Conservation (phyloP, 1,140 invertebrate species). For the Hestina assimilis region DNA sequence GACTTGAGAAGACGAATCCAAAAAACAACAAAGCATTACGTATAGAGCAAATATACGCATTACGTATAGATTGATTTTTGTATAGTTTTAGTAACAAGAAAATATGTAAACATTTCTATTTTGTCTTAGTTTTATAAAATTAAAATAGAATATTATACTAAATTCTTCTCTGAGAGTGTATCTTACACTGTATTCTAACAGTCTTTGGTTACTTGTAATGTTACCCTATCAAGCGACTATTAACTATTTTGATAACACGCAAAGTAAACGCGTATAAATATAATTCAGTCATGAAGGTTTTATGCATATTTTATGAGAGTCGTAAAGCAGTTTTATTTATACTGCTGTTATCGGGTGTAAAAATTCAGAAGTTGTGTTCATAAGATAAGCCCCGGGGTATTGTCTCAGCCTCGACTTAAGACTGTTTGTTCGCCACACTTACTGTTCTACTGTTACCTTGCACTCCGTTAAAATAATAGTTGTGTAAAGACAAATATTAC, state of each 20-base stretch:
- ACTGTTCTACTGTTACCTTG: not conserved
- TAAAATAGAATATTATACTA: not conserved
- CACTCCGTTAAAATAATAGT: not conserved
- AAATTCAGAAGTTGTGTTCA: conserved; percentile 24
- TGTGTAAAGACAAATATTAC: not conserved
- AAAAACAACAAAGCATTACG: no score
- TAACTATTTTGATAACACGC: conserved; percentile 4
- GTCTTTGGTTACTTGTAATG: not conserved
- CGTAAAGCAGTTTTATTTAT: conserved; percentile 20
- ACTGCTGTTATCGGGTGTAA: conserved; percentile 26
- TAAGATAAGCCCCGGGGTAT: conserved; percentile 25
- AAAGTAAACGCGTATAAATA: conserved; percentile 19
- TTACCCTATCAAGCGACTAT: not conserved
- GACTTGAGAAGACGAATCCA: no score
- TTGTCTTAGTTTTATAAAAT: not conserved
- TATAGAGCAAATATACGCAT: no score
- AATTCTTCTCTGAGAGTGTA: no score
- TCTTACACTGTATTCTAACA: no score
- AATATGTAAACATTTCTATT: no score
- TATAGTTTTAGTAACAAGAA: no score
- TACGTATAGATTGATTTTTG: no score
- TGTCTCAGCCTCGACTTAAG: conserved; percentile 22
- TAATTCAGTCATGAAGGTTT: conserved; percentile 19
- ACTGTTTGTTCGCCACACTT: conserved; percentile 25
- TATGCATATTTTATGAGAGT: conserved; percentile 25